Conservation (phyloP, 2,113 vertebrate genomes). For the Spizaetus ornatus region DNA sequence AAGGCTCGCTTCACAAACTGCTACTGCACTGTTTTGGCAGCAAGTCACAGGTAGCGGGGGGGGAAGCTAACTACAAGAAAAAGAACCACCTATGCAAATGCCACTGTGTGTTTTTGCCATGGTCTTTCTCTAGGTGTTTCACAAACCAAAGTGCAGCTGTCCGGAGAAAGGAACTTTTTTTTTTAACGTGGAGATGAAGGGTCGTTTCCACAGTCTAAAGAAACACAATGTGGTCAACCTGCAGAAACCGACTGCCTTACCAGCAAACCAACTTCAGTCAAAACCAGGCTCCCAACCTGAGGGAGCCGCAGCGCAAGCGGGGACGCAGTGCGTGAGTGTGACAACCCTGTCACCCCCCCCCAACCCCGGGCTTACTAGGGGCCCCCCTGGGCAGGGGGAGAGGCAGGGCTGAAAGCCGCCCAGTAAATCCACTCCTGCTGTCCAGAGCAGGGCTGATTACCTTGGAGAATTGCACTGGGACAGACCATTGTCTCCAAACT, state of each 20-base stretch:
- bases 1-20: constrained; percentile 1
- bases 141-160: background rate
- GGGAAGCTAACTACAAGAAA: background rate
- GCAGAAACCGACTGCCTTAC: background rate
- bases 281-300: background rate
- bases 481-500: background rate
- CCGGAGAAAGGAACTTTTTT: background rate
- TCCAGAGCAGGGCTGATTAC: background rate
- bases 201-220: background rate
- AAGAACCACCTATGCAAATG: background rate
- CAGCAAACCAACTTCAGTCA: background rate
- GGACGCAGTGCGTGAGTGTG: background rate
- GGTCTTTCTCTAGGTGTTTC: background rate
- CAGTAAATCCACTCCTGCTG: background rate
- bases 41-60: background rate
- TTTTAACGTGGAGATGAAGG: rapidly evolving
- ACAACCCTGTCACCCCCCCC: background rate
- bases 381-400: background rate
- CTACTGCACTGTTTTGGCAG: background rate
- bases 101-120: background rate
- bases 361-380: background rate
- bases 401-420: background rate
- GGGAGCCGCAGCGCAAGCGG: background rate
- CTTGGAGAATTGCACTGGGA: background rate
- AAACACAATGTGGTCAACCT: background rate